Conservation (phyloP, 2,888 invertebrate genomes). For the Pseudoips prasinana region DNA sequence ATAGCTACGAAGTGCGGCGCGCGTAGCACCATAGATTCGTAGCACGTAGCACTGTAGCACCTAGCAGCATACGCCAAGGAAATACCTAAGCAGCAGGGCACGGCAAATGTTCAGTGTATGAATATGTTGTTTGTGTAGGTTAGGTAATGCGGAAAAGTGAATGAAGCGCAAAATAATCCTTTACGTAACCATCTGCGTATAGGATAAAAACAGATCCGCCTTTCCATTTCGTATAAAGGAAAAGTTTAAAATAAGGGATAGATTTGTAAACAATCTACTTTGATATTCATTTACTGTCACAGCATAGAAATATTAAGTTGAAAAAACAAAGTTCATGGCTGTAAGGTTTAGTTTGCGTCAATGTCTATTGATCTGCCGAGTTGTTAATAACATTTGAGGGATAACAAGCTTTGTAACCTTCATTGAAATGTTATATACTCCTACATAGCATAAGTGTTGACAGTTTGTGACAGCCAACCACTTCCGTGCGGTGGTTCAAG, state of each 20-base stretch:
- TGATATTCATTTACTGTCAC: too few relatives aligned
- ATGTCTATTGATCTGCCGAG: constrained; percentile 20
- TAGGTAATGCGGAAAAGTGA: constrained; percentile 10
- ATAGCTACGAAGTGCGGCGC: background rate
- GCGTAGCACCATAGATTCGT: background rate
- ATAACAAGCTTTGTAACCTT: constrained; percentile 16
- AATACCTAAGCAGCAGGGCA: background rate
- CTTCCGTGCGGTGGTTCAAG: constrained; percentile 3
- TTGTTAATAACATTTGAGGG: constrained; percentile 14
- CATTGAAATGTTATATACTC: constrained; percentile 1
- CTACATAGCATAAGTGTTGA: constrained; percentile 1
- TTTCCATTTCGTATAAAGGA: constrained; percentile 2
- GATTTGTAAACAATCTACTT: too few relatives aligned
- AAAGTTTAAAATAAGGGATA: too few relatives aligned
- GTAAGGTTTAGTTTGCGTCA: constrained; percentile 12
- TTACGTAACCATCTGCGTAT: constrained; percentile 33
- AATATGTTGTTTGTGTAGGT: too few relatives aligned
- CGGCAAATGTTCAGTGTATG: too few relatives aligned
- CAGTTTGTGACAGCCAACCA: constrained; percentile 11
- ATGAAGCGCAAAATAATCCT: constrained; percentile 23
- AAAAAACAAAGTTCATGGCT: too few relatives aligned
- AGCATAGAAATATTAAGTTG: too few relatives aligned
- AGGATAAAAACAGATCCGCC: constrained; percentile 10
- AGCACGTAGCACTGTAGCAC: background rate
- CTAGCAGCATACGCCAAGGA: background rate